Evolutionary conservation across 37 sponge, comb jelly and placozoan species (phyloP), one percentile per base, ranked within the genome.

Genomic region (Oopsacas minuta): DNA sequence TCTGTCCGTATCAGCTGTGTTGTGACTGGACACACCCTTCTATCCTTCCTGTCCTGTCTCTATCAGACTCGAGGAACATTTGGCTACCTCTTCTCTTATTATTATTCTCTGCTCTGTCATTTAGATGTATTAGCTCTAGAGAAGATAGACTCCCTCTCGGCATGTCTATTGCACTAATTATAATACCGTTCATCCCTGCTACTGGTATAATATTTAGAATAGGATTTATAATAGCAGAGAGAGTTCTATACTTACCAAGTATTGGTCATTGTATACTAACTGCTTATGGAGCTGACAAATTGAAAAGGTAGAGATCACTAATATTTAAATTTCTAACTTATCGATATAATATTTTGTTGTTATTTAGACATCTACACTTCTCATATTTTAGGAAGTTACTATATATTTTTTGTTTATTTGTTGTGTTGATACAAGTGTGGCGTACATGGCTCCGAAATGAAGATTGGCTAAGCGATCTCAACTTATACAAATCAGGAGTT

Each of bases 1-100:
- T 94, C 53, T 81, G 83, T 53, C 95, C 95, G 0, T 92, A 88
- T 25, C 37, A 37, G 1, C 90, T 94, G 51, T 94, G 95, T 86
- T 94, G 95, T 88, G 95, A 94, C 61, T 94, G 95, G 95, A 86
- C 95, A 36, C 90, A 92, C 36, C 92, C 91, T 0, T 91, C 92
- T 0, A 42, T 94, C 0, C 92, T 92, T 12, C 81, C 92, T 25
- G 88, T 94, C 82, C 52, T 84, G 32, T 69, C 86, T 0, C 0
- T 92, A 1, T 25, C 75, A 12, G 95, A 94, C 83, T 23, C 42
- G 35, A 85, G 88, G 38, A 94, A 92, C 83, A 0, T 89, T 0
- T 88, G 86, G 87, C 86, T 91, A 7, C 82, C 90, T 0, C 0
- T 53, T 0, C 85, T 94, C 1, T 92, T 87, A 37, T 17, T 53